These are phyloP conservation scores for Pristionchus exspectatus DNA, from an alignment of 2,888 invertebrate species.

Conservation along the genomic window DNA sequence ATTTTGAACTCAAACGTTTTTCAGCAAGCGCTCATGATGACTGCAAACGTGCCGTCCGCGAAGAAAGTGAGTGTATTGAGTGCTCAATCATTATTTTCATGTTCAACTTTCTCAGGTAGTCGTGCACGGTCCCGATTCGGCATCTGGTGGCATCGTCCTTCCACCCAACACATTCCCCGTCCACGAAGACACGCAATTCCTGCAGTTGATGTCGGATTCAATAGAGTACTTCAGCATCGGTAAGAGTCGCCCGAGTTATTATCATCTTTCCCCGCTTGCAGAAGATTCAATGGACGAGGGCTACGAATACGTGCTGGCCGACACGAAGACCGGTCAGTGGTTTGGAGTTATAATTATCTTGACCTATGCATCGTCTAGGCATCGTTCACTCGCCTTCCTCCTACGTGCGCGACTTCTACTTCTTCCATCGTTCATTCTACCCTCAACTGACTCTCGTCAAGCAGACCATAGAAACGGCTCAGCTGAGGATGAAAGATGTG, in stretches of 20 bases:
- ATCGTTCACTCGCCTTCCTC: conserved; percentile 51
- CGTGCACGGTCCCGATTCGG: conserved; percentile 82
- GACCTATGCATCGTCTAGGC: background rate
- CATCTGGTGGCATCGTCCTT: conserved; percentile 89
- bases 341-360: too few species aligned
- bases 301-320: conserved; percentile 94
- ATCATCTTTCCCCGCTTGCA: background rate
- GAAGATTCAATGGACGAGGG: conserved; percentile 85
- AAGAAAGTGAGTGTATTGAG: conserved; percentile 86
- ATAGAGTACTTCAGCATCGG: conserved; percentile 96
- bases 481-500: conserved; percentile 85
- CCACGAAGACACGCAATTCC: conserved; percentile 83
- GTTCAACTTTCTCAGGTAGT: conserved; percentile 60
- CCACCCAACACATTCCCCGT: conserved; percentile 87
- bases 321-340: conserved; percentile 94
- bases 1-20: conserved; percentile 57
- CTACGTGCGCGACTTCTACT: conserved; percentile 88
- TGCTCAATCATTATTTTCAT: background rate
- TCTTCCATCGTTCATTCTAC: conserved; percentile 96
- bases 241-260: background rate
- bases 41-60: conserved; percentile 98
- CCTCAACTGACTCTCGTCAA: conserved; percentile 95
- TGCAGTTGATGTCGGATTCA: conserved; percentile 90
- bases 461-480: conserved; percentile 93
- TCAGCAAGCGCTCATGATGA: conserved; percentile 91